These are phyloP conservation scores for Numida meleagris DNA, from an alignment of 2,113 vertebrate species.

Conservation along the genomic window DNA sequence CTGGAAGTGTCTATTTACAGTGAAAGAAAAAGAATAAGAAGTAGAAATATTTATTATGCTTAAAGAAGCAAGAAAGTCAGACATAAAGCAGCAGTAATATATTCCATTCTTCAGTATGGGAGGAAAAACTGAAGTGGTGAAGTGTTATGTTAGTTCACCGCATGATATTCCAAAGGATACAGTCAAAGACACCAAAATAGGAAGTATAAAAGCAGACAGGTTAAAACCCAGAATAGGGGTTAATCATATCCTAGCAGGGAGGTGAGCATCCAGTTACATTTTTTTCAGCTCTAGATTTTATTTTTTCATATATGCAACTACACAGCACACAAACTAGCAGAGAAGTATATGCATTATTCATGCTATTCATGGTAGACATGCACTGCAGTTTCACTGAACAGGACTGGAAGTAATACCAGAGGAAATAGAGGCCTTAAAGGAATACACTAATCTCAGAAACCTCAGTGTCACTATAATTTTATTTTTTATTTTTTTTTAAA, in stretches of 20 bases:
- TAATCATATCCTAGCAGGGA: rapidly evolving
- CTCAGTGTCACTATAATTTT: not conserved
- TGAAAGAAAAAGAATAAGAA: not conserved
- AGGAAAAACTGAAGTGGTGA: not conserved
- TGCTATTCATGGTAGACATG: not conserved
- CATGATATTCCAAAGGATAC: not conserved
- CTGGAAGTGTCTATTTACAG: not conserved
- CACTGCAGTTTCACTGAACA: not conserved
- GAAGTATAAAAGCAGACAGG: not conserved
- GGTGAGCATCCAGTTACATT: not conserved
- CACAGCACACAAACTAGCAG: not conserved
- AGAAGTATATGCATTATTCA: conserved; percentile 13
- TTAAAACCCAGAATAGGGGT: not conserved
- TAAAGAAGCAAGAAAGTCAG: not conserved
- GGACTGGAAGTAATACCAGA: conserved; percentile 28
- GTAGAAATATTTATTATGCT: not conserved
- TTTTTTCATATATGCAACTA: not conserved
- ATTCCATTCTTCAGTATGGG: not conserved
- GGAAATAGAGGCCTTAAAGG: conserved; percentile 20
- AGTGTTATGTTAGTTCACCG: not conserved
- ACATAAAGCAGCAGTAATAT: not conserved
- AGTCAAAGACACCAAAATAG: not conserved
- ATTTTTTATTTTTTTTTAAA: not conserved
- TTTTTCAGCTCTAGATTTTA: not conserved
- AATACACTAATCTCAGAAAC: conserved; percentile 24